These are phyloP conservation scores for Alosa sapidissima DNA, from an alignment of 2,797 vertebrate species.

Conservation along the genomic window DNA sequence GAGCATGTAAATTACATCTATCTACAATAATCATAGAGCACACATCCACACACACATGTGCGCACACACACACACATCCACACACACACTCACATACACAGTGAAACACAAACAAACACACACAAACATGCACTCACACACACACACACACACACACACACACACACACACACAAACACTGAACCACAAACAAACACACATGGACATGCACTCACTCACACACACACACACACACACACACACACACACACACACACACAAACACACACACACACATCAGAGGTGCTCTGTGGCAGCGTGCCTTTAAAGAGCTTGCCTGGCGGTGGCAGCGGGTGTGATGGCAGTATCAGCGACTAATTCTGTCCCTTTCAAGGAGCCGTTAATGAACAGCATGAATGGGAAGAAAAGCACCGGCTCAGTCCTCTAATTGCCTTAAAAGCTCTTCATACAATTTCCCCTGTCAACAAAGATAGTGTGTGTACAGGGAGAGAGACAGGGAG, in stretches of 20 bases:
- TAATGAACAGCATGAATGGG: constrained; percentile 78
- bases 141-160: constrained; percentile 42
- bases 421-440: constrained; percentile 82
- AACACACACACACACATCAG: constrained; percentile 35
- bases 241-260: constrained; percentile 40
- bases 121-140: background rate
- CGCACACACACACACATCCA: constrained; percentile 9
- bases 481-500: too few relatives aligned
- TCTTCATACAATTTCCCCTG: constrained; percentile 78
- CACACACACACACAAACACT: constrained; percentile 35
- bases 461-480: constrained; percentile 68
- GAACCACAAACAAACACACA: constrained; percentile 38
- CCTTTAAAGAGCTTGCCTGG: constrained; percentile 60
- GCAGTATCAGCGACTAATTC: constrained; percentile 67
- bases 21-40: background rate
- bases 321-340: constrained; percentile 70
- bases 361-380: constrained; percentile 71
- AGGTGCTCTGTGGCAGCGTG: constrained; percentile 28
- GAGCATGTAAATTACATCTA: background rate
- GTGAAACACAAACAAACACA: constrained; percentile 27
- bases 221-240: background rate
- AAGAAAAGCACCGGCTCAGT: constrained; percentile 77
- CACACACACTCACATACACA: constrained; percentile 26
- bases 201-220: constrained; percentile 40
- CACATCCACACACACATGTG: constrained; percentile 5